These are phyloP conservation scores for Crematogaster levior DNA, from an alignment of 2,888 invertebrate species.

Conservation along the genomic window DNA sequence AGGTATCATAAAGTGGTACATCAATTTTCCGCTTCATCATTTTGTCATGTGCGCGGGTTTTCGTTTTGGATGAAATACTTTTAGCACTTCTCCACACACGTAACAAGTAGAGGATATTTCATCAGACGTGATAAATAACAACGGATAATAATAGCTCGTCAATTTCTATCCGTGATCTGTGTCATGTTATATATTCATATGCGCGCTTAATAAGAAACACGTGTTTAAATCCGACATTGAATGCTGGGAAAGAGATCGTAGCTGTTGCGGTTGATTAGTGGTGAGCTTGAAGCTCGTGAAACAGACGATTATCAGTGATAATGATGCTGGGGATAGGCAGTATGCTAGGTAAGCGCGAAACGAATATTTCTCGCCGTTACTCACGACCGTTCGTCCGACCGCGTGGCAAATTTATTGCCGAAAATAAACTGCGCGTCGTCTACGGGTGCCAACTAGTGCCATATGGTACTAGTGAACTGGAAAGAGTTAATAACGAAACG, in stretches of 20 bases:
- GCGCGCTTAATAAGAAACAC: constrained; percentile 9
- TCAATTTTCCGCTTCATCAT: background rate
- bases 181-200: constrained; percentile 6
- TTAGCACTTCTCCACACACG: background rate
- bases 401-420: constrained; percentile 49
- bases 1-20: background rate
- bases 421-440: constrained; percentile 50
- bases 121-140: constrained; percentile 1
- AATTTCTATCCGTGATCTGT: background rate
- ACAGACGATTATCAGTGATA: constrained; percentile 5
- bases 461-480: constrained; percentile 46
- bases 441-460: constrained; percentile 52
- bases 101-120: constrained; percentile 17
- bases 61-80: background rate
- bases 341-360: no score
- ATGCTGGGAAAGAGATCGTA: background rate
- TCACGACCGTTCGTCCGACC: background rate
- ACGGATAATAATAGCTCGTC: constrained; percentile 28
- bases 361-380: constrained; percentile 4
- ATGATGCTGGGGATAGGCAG: background rate
- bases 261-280: background rate
- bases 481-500: constrained; percentile 55
- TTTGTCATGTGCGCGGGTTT: background rate
- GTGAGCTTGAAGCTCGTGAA: background rate
- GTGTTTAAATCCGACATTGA: background rate